Evolutionary conservation across 2,888 invertebrate species (phyloP), one percentile per base, ranked within the genome.

Genomic region (Drosophila picticornis): DNA sequence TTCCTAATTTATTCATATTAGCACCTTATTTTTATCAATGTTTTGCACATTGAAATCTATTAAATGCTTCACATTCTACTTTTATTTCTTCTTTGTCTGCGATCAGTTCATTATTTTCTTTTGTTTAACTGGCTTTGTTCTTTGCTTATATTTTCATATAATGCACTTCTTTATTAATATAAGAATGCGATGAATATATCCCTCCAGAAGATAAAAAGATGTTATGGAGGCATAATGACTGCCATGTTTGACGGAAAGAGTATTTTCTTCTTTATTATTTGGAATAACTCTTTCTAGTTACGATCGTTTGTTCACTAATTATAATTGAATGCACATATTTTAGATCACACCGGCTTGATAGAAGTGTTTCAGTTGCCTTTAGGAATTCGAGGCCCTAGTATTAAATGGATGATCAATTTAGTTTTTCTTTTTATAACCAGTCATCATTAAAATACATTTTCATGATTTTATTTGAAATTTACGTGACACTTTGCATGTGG

Each of bases 401-500:
- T 46, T 51, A 63, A 63, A 16, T 36, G 27, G 11, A 22, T 2
- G 19, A 22, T 43, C 38, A 72, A 38, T 50, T 73, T 53, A 22
- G 36, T 27, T 50, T 48, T 27, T 4, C 59, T 58, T 29, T 34
- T 16, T 43, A 40, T 51, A 53, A 51, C 52, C 22, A 34, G 22
- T 11, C 38, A 51, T 69, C 58, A 75, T 78, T 71, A 58, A 32
- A 13, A 48, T 55, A 46, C 4, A 64, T 55, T 78, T 60, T 36
- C 22, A 19, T 71, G 55, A 43, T 79, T 71, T 51, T 46, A 56
- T 69, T 66, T 65, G 25, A 43, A 43, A 65, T 52, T 38, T 56
- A 69, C 56, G 64, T 74, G 84, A 71, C 75, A 82, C 66, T 74
- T 87, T 76, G 81, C 84, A 79, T 84, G 83, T n/a, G 36, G 32